Conservation (phyloP, 2,113 vertebrate genomes). For the Apaloderma vittatum region DNA sequence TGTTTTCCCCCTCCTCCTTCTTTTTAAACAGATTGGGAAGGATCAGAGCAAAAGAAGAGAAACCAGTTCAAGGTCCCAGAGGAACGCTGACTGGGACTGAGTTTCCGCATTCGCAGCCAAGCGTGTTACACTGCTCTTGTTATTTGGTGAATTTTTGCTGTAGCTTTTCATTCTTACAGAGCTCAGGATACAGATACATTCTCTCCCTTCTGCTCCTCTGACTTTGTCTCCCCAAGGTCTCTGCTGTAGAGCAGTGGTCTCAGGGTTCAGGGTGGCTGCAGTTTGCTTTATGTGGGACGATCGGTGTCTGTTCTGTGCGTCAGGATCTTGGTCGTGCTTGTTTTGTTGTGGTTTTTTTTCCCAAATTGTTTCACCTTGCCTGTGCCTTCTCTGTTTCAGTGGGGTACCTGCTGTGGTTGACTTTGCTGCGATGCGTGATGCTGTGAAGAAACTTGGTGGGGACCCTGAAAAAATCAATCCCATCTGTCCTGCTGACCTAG, state of each 20-base stretch:
- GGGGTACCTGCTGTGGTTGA: constrained; percentile 97
- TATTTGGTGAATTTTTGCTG: background rate
- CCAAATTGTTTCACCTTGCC: background rate
- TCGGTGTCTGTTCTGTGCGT: background rate
- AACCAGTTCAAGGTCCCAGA: background rate
- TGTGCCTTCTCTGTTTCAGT: constrained; percentile 68
- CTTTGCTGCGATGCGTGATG: constrained; percentile 97
- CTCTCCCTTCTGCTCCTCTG: background rate
- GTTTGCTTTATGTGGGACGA: background rate
- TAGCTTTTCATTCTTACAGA: background rate
- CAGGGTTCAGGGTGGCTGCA: background rate
- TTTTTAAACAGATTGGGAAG: background rate
- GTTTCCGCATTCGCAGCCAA: background rate
- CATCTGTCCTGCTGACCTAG: constrained; percentile 94
- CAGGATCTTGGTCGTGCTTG: background rate
- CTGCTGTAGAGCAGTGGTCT: background rate
- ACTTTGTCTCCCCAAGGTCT: background rate
- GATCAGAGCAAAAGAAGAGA: background rate
- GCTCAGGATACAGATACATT: background rate
- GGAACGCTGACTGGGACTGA: background rate
- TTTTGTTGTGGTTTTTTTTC: background rate
- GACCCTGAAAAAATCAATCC: constrained; percentile 97
- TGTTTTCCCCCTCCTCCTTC: background rate
- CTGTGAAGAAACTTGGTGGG: constrained; percentile 90
- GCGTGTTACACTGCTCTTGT: background rate